Evolutionary conservation across 2,797 vertebrate genomes (phyloP).

Genomic region (Sciurus vulgaris): DNA sequence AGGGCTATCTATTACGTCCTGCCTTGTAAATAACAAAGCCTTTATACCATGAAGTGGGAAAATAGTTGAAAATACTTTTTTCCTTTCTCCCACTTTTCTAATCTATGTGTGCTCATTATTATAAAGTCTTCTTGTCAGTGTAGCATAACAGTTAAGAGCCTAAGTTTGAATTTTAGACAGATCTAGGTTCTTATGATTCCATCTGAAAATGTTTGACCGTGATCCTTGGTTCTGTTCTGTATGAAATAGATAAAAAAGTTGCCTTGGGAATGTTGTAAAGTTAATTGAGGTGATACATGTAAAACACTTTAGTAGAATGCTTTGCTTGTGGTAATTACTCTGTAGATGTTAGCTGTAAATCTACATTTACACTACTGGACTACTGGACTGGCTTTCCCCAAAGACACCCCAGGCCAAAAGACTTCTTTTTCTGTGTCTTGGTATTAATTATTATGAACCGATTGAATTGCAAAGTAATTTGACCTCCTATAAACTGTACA

Average conservation of each 20-base stretch:
- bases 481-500: background rate
- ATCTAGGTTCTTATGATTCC: background rate
- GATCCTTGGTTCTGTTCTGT: constrained; percentile 45
- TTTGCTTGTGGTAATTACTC: background rate
- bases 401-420: background rate
- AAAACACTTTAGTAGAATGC: constrained; percentile 29
- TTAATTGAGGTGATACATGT: constrained; percentile 3
- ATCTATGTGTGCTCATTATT: background rate
- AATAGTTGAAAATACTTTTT: constrained; percentile 47
- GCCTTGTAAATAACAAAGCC: constrained; percentile 48
- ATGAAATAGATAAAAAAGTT: constrained; percentile 30
- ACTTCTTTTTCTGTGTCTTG: background rate
- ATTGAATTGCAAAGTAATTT: constrained; percentile 52
- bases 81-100: constrained; percentile 22
- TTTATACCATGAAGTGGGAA: constrained; percentile 26
- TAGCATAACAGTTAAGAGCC: background rate
- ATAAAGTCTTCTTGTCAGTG: background rate
- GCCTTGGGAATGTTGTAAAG: background rate
- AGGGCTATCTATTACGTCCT: background rate
- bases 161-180: background rate
- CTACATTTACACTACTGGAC: too few species aligned
- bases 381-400: background rate
- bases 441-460: constrained; percentile 43
- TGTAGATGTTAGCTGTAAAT: constrained; percentile 35
- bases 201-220: constrained; percentile 20